These are phyloP conservation scores for Eurystomus glaucurus DNA, from an alignment of 2,797 vertebrate species.

Conservation along the genomic window DNA sequence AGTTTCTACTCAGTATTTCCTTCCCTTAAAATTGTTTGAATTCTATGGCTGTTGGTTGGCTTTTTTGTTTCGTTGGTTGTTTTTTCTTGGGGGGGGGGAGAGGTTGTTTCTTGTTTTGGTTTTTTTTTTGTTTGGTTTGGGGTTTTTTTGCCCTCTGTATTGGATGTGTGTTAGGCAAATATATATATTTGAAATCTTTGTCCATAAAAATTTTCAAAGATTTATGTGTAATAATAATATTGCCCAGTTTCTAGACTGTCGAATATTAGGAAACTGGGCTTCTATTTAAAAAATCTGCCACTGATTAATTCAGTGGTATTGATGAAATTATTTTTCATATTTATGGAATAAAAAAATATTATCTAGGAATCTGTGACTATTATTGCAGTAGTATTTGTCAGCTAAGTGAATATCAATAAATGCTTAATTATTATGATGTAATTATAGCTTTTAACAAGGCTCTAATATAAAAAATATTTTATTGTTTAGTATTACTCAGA, in stretches of 20 bases:
- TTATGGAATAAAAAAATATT: not conserved
- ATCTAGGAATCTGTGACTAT: not conserved
- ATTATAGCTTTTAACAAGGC: not conserved
- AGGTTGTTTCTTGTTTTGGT: not conserved
- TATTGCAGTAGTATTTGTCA: not conserved
- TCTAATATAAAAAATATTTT: not conserved
- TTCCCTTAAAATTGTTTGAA: not conserved
- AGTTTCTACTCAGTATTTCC: not conserved
- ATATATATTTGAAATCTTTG: not conserved
- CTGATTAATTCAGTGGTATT: not conserved
- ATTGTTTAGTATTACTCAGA: not conserved
- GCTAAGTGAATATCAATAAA: not conserved
- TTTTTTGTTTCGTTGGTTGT: no score
- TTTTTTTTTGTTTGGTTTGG: not conserved
- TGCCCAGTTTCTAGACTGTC: not conserved
- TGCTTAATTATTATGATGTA: not conserved
- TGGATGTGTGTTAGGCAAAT: not conserved
- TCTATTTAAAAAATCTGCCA: not conserved
- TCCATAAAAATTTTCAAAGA: not conserved
- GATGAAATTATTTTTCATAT: not conserved
- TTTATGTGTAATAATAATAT: not conserved
- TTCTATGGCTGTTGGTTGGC: not conserved
- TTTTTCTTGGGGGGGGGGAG: no score
- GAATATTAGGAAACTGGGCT: not conserved
- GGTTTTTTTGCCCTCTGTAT: fast-evolving